These are phyloP conservation scores for Nezara viridula DNA, from an alignment of 2,888 invertebrate genomes.

Conservation along the genomic window DNA sequence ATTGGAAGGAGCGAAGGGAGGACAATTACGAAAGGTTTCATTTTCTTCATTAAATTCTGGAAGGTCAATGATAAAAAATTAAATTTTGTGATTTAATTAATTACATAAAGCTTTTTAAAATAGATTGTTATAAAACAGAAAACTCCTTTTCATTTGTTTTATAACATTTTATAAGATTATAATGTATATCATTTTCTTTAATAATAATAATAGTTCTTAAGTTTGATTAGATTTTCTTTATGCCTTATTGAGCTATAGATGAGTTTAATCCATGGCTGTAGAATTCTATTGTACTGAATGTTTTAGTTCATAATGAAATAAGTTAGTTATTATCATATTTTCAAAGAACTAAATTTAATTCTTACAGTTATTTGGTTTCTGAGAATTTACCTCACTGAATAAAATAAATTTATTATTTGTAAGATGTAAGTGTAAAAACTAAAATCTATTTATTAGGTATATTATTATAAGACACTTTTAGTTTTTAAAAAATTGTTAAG, in stretches of 20 bases:
- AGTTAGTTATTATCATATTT: not conserved
- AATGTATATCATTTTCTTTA: not conserved
- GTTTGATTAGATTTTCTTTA: not conserved
- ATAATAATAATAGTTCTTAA: not conserved
- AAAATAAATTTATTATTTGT: not conserved
- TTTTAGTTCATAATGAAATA: conserved; percentile 1
- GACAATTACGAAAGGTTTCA: conserved; percentile 84
- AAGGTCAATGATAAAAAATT: not conserved
- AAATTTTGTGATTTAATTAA: conserved; percentile 30
- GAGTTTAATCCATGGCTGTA: not conserved
- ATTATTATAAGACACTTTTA: not conserved
- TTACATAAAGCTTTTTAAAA: conserved; percentile 26
- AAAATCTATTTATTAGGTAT: not conserved
- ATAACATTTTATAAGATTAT: not conserved
- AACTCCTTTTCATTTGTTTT: conserved; percentile 22
- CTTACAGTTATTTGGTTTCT: not conserved
- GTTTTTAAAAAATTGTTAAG: not conserved
- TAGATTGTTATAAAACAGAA: not conserved
- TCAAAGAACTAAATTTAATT: not conserved
- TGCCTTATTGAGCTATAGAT: not conserved
- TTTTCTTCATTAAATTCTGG: conserved; percentile 35
- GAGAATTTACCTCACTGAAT: not conserved
- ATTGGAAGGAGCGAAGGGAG: conserved; percentile 90
- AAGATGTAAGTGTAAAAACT: not conserved
- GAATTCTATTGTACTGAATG: not conserved